A percentile compares a stretch with the other conserved stretches of the same genome.
Evolutionary conservation across 2,797 vertebrate species (phyloP).

Genomic region (Urosaurus nigricauda): DNA sequence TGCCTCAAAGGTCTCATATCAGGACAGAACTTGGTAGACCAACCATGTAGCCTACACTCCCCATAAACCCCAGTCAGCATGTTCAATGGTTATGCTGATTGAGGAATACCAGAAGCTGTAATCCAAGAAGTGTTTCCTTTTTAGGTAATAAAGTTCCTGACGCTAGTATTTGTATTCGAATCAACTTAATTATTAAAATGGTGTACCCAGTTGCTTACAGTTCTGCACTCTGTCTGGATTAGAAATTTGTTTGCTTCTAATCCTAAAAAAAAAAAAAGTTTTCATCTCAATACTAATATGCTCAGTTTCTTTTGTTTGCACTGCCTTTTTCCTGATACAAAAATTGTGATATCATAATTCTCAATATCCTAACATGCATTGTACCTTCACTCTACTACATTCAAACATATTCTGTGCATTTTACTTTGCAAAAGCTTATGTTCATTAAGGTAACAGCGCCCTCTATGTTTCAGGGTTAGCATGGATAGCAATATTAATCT

Average conservation of each 20-base stretch:
- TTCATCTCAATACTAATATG: conserved; percentile 30
- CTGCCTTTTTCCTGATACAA: neutral
- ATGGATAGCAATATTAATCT: conserved; percentile 46
- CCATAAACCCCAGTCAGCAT: no score
- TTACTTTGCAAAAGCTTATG: conserved; percentile 31
- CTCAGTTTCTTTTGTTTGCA: conserved; percentile 38
- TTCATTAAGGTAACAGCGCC: conserved; percentile 75
- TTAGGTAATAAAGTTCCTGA: neutral
- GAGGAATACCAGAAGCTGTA: no score
- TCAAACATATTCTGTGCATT: conserved; percentile 37
- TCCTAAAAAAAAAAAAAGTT: neutral
- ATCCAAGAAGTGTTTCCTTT: no score
- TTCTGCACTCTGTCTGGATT: neutral
- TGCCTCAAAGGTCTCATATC: neutral
- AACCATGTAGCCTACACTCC: no score
- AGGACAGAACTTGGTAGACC: no score
- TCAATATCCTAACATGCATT: conserved; percentile 14
- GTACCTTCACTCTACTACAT: neutral
- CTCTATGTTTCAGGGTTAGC: conserved; percentile 71
- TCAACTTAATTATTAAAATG: neutral
- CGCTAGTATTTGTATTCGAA: neutral
- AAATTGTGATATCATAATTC: conserved; percentile 38
- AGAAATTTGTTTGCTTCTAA: conserved; percentile 1
- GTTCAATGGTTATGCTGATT: no score
- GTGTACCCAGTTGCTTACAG: neutral